Conservation (phyloP, 30 jellyfish, hydroid and myxozoan species). For the Pelagia noctiluca region DNA sequence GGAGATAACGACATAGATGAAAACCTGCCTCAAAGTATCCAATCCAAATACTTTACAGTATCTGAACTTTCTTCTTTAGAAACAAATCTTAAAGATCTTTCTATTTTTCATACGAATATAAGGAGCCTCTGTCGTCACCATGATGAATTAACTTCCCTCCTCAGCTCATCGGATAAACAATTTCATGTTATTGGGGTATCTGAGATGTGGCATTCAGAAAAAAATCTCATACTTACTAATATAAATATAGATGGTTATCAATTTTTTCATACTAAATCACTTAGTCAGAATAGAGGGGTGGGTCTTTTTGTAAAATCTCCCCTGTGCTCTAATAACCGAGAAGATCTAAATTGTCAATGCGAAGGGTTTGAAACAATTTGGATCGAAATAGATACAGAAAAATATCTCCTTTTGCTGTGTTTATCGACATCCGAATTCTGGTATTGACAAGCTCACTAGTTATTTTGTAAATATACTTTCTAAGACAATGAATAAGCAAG, state of each 20-base stretch:
- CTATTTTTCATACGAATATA: conserved; percentile 32
- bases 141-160: conserved; percentile 41
- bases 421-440: conserved; percentile 52
- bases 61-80: conserved; percentile 40
- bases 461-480: too few relatives aligned
- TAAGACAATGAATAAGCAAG: too few relatives aligned
- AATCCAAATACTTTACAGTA: conserved; percentile 30
- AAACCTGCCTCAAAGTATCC: conserved; percentile 45
- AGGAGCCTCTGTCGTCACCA: conserved; percentile 47
- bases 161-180: background rate
- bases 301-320: conserved; percentile 30
- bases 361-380: too few relatives aligned
- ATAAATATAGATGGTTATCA: conserved; percentile 15
- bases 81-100: conserved; percentile 17
- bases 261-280: conserved; percentile 4
- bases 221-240: conserved; percentile 9
- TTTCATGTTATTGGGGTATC: conserved; percentile 39
- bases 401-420: conserved; percentile 17
- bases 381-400: too few relatives aligned
- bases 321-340: conserved; percentile 3
- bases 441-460: too few relatives aligned
- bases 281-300: conserved; percentile 41
- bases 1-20: conserved; percentile 44
- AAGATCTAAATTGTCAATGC: too few relatives aligned
- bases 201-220: conserved; percentile 47